Evolutionary conservation across 2,797 vertebrate genomes (phyloP), one percentile per base, ranked within the genome.

Genomic region (Manis crassicaudata): DNA sequence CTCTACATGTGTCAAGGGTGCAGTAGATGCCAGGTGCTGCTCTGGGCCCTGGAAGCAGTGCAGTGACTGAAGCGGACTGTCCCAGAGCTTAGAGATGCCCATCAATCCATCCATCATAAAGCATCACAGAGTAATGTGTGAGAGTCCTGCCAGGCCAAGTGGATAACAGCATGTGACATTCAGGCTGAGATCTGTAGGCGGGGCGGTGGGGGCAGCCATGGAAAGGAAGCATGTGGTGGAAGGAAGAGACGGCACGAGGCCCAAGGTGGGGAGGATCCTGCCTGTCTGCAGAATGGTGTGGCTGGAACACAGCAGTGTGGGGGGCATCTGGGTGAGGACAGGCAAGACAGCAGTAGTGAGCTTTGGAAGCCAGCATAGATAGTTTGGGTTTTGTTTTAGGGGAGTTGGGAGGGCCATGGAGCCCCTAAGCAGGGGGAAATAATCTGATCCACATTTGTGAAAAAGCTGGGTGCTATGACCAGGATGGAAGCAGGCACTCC

Each of bases 121-220:
- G 7, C 1, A 17, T 7, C 75, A 7, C 29, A 23, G 75, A 67
- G 20, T 3, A 16, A 37, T 3, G 21, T 12, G 37, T 32, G 52
- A 6, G 27, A 4, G 0, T 52, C 58, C 14, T 27, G 75, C 20
- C 0, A 75, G 67, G 54, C 35, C 1, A 1, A 76, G 0, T 2
- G 35, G 35, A 27, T 23, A 29, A 27, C 18, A 40, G 25, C 17
- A 25, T 0, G 1, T 14, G 77, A 56, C 37, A 4, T 29, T 60
- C 52, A 60, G 32, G 32, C 16, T 7, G 56, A 52, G 52, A 7
- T 7, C 32, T 11, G 8, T 40, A 1, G 8, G 8, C 4, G 1
- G 11, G 8, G 8, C 4, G 1, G 11, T 1, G 5, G 83, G 52
- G 6, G 6, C 27, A 9, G 13, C 12, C 40, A 0, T 2, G 0